Percentiles rank a stretch among this genome's conserved stretches.
Evolutionary conservation across 2,888 invertebrate species (phyloP).

Genomic region (Amphiduros pacificus): DNA sequence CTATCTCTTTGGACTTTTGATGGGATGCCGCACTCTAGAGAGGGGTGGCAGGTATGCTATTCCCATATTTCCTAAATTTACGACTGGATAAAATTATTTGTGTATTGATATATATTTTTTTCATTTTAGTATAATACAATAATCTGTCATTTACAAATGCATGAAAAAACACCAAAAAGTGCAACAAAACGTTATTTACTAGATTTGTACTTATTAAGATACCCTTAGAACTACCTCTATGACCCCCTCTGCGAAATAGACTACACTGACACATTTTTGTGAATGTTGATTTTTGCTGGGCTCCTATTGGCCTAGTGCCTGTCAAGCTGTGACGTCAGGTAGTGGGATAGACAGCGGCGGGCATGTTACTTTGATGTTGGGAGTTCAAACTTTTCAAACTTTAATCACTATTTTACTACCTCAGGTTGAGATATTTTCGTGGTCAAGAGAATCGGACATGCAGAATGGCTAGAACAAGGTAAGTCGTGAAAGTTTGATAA

Average conservation of each 20-base stretch:
- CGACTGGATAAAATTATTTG: no score
- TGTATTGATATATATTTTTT: no score
- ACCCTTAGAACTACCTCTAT: not conserved
- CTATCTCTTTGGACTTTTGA: no score
- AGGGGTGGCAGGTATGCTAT: no score
- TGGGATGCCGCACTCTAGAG: no score
- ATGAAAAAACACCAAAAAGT: no score
- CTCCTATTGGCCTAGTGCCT: slow-evolving; percentile 53
- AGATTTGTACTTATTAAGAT: no score
- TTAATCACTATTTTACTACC: slow-evolving; percentile 23
- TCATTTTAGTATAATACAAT: no score
- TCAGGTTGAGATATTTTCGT: not conserved
- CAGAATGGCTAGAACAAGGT: not conserved
- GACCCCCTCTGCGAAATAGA: slow-evolving; percentile 25
- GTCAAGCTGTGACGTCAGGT: slow-evolving; percentile 51
- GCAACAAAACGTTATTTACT: no score
- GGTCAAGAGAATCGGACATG: not conserved
- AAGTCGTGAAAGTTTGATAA: not conserved
- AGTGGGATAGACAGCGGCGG: slow-evolving; percentile 50
- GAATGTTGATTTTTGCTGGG: slow-evolving; percentile 47
- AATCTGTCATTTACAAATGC: no score
- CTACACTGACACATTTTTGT: slow-evolving; percentile 42
- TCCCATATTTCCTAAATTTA: no score
- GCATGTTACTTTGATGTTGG: slow-evolving; percentile 52
- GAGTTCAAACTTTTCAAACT: slow-evolving; percentile 47